Evolutionary conservation across 35 echinoderm and acorn worm genomes (phyloP).

Genomic region (Anneissia japonica): DNA sequence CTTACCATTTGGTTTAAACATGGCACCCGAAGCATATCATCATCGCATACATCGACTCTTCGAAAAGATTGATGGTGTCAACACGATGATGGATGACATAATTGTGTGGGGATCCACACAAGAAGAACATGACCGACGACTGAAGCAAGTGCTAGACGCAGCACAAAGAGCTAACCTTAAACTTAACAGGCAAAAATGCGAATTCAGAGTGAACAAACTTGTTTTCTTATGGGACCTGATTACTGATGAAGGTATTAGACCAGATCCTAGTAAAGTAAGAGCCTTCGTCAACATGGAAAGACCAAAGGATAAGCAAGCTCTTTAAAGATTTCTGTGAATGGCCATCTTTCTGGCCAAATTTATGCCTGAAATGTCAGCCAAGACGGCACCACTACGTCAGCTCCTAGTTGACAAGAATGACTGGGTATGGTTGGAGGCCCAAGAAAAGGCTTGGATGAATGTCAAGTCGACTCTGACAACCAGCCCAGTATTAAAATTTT

Average conservation of each 20-base stretch:
- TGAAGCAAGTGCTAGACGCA: conserved; percentile 28
- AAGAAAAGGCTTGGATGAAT: neutral
- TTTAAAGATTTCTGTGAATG: conserved; percentile 33
- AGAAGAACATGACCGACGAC: conserved; percentile 39
- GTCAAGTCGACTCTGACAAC: neutral
- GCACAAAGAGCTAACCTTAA: conserved; percentile 19
- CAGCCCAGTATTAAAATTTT: neutral
- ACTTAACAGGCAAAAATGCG: conserved; percentile 33
- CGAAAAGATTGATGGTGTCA: conserved; percentile 32
- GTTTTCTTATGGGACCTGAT: conserved; percentile 11
- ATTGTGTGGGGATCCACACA: conserved; percentile 37
- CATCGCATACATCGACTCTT: conserved; percentile 26
- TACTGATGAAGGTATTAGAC: conserved; percentile 8
- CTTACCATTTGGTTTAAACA: conserved; percentile 31
- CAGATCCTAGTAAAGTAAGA: conserved; percentile 18
- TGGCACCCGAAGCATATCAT: conserved; percentile 50
- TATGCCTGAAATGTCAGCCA: conserved; percentile 21
- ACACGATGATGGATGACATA: conserved; percentile 52
- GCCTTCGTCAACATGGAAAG: conserved; percentile 26
- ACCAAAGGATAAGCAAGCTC: conserved; percentile 15
- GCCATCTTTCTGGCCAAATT: conserved; percentile 40
- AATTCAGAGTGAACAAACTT: conserved; percentile 7
- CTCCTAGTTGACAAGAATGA: conserved; percentile 4
- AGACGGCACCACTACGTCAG: neutral
- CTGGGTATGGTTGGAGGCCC: neutral